Evolutionary conservation across 1,140 invertebrate species (phyloP), one percentile per base, ranked within the genome.

Genomic region (Atta colombica): DNA sequence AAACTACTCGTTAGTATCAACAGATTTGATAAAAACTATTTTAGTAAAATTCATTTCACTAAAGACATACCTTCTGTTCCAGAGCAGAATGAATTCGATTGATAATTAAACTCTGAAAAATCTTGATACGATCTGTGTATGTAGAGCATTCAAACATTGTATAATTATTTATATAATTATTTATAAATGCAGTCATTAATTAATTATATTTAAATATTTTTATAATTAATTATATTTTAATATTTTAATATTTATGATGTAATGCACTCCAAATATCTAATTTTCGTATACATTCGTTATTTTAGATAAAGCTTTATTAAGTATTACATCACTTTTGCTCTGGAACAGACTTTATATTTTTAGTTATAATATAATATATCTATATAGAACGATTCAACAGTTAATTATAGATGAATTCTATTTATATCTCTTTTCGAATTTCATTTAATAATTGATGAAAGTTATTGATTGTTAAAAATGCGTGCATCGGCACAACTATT

Each of bases 371-470:
- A 89, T 55, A 90, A 90, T 91, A 91, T 90, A 91, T 91, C 80
- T 91, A 91, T 90, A 91, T 91, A 90, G 72, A 91, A 91, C 61
- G 69, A 87, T 55, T 90, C 87, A 91, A 91, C 90, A 90, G 51
- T 88, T 18, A 80, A 66, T 90, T 90, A 90, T 90, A 90, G 68
- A 45, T 55, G 31, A 89, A 78, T 88, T 90, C 81, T 75, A 81
- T 74, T 74, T 88, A 81, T 85, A 90, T 80, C 81, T 86, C 25
- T 80, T 61, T 81, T 60, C 12, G 39, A 66, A 58, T 85, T 90
- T 89, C 55, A 77, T 88, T 65, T 66, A 63, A 71, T 69, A 86
- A 86, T 81, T 90, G 55, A 88, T 82, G 80, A 77, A 77, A 65
- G 58, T 86, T 81, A 74, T 35, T 3, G 72, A 61, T 86, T n/a